Conservation (phyloP, 2,113 vertebrate genomes). For the Poeciliopsis prolifica region DNA sequence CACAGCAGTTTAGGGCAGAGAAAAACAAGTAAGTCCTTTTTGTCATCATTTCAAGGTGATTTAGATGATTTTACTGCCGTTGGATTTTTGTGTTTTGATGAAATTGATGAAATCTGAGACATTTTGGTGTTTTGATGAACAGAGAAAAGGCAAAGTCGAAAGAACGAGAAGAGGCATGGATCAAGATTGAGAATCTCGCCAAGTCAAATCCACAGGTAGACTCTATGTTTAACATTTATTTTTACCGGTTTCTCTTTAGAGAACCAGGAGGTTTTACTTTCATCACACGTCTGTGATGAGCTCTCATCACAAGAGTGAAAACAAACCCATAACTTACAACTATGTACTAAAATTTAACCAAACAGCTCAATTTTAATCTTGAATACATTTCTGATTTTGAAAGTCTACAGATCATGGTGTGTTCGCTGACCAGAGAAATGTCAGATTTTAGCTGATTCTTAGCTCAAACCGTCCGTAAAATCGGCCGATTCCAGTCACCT, state of each 20-base stretch:
- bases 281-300: not conserved
- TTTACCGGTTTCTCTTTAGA: not conserved
- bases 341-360: not conserved
- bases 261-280: not conserved
- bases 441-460: not conserved
- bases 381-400: not conserved
- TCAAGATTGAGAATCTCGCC: constrained; percentile 98
- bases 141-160: constrained; percentile 98
- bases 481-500: too few species aligned
- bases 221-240: not conserved
- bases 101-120: constrained; percentile 9
- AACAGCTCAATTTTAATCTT: not conserved
- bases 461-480: not conserved
- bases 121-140: constrained; percentile 39
- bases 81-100: constrained; percentile 1
- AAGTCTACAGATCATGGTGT: not conserved
- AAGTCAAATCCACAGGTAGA: constrained; percentile 97
- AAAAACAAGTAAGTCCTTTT: constrained; percentile 87
- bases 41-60: not conserved
- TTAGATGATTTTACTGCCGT: not conserved
- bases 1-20: constrained; percentile 98
- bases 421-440: not conserved
- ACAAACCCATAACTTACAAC: not conserved
- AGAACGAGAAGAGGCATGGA: constrained; percentile 97
- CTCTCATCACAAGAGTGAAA: not conserved